Base-by-base conservation (phyloP, 2,888 invertebrate genomes). In the Acanthococcus lagerstroemiae region DNA sequence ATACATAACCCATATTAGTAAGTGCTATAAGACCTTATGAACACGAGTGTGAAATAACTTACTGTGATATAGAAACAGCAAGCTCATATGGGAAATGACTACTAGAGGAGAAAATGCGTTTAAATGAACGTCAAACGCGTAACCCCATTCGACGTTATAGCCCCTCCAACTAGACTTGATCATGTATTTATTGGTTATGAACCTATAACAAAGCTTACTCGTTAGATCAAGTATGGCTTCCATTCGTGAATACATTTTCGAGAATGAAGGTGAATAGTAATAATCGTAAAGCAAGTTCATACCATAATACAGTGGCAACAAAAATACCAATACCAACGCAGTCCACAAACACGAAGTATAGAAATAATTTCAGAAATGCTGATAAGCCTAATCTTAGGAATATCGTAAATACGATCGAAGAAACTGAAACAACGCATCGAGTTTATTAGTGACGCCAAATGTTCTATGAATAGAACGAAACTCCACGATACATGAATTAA, bases 91-190 rank as follows among this genome's bases (percentile, higher is more conserved):
- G 66, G 99, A 81, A 71, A 97, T 83, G 70, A 95, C 87, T 17
- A 97, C 81, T 1, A 95, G 87, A n/a, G 97, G 97, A 78, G 96
- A 96, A 78, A 95, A 94, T 3, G 97, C 97, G 79, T 99, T 99
- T 72, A 99, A 83, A 79, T 99, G 97, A 4, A 99, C 93, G 77
- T 99, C 97, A 78, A 99, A 99, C 19, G 94, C 88, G 78, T 95
- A 99, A 4, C 92, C 97, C 97, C 97, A 99, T 78, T 99, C 97
- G 71, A 96, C 92, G 76, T 88, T 88, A 73, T 86, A 84, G 46
- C 83, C 83, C 75, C 82, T 69, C 75, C 80, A 80, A n/a, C 77
- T 76, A 69, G 83, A 83, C 65, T 82, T 81, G 4, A 87, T 80
- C 71, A 90, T 76, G 76, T 87, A 92, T 72, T 83, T 83, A 77